Conservation (phyloP, 1,140 invertebrate species). For the Streblospio benedicti region DNA sequence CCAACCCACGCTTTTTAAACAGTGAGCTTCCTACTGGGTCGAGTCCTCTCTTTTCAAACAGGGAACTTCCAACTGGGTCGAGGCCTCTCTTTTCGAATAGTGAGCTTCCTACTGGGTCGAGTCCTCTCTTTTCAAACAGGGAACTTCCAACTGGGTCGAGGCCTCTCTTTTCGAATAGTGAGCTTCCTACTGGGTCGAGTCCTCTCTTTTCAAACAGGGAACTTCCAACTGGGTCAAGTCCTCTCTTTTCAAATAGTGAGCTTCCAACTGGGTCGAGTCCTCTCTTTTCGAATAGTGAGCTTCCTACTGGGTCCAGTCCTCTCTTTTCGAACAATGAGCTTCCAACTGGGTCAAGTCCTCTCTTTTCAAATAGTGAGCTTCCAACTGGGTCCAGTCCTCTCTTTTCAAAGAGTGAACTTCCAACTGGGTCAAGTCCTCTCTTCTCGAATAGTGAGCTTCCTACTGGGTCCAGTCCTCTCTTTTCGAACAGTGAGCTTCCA, state of each 20-base stretch:
- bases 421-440: not conserved
- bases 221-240: constrained; percentile 1
- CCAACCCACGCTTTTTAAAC: constrained; percentile 9
- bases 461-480: not conserved
- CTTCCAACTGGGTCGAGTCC: constrained; percentile 6
- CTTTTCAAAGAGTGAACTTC: not conserved
- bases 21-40: constrained; percentile 6
- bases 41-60: constrained; percentile 5
- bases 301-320: constrained; percentile 9
- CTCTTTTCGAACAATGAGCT: constrained; percentile 1
- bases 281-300: constrained; percentile 11
- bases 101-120: constrained; percentile 2
- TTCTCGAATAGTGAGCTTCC: not conserved
- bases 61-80: constrained; percentile 6
- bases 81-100: constrained; percentile 4
- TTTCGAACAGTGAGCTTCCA: not conserved
- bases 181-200: constrained; percentile 11
- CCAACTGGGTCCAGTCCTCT: not conserved
- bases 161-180: not conserved
- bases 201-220: constrained; percentile 8
- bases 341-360: not conserved
- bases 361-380: not conserved
- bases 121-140: not conserved
- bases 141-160: not conserved
- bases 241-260: constrained; percentile 9